Base-by-base conservation (phyloP, 1,140 invertebrate species). In the Cydia amplana region DNA sequence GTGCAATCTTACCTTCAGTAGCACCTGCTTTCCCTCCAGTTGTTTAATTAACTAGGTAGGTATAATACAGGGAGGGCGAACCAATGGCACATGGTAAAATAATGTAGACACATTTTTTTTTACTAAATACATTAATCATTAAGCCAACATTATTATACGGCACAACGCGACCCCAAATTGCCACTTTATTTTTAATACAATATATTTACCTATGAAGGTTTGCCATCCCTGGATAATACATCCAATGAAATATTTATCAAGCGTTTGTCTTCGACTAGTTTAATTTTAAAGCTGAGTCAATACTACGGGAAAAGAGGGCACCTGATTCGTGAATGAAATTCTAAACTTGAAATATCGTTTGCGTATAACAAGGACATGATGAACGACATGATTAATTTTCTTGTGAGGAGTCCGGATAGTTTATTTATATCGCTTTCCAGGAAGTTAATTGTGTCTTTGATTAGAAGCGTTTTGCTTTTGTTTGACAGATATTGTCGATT, bases 211-310 rank as follows among this genome's bases (percentile, higher is more conserved):
- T 9, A 40, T 40, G 7, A 60, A 9, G 20, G 9, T 60, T 20
- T 20, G 55, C 20, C 55, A 60, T 1, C 55, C 55, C 55, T 60
- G 20, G 18, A 55, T 55, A 55, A 55, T 3, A 23, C 32, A 18
- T 18, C 65, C n/a, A 70, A 18, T 70, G 16, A 70, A 70, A 70
- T 70, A 70, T 70, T 70, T 70, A 70, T 70, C 28, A 70, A 70
- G 65, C n/a, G 65, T 40, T 70, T 70, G 65, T 40, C 32, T 43
- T 12, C 9, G 16, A 18, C 7, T 18, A 18, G 65, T 18, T 40
- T 70, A 70, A 36, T 70, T 36, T 70, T 18, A 70, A 73, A 23
- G 18, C 20, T 51, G 72, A 51, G 40, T 73, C 72, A 32, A 28
- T 16, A 32, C 16, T 70, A 70, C 65, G 16, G 65, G 23, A 32